Evolutionary conservation across 2,888 invertebrate species (phyloP), one percentile per base, ranked within the genome.

Genomic region (Drosophila paramelanica): DNA sequence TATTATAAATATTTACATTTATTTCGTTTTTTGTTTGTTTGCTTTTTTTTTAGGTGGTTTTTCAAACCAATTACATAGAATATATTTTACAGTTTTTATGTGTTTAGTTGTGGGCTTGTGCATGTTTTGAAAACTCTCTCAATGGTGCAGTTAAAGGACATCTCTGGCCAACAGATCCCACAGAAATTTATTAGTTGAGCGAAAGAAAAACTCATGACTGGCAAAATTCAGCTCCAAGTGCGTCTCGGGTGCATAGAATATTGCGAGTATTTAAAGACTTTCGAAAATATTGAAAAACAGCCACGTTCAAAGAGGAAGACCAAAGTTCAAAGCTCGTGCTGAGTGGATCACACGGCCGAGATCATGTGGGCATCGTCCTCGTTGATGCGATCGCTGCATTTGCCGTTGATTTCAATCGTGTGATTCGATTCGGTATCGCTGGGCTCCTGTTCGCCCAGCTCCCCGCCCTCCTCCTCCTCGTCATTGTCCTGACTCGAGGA

Each of bases 281-380:
- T 31, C 31, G 31, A 31, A 31, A 31, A 10, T 31, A 31, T 13
- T 36, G 36, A 36, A 36, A 36, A 36, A 36, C 36, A 13, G 36
- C 36, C 36, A 36, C 36, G 36, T 36, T 11, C 39, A n/a, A 31
- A 38, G 14, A 27, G 51, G 17, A 39, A 8, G 7, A 23, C 25
- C 31, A 6, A 5, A 39, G 41, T n/a, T 38, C 13, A 31, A 31
- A 31, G 8, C 3, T 10, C 31, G 10, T 3, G 10, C 10, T 31
- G 20, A 2, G 20, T 17, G 5, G 31, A 53, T 85, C 83, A 90
- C 68, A 90, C 84, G 20, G 90, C 89, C 43, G 89, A 87, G 55
- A 91, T 90, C 86, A 91, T 82, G 27, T 90, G 91, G 47, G 84
- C 81, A 67, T 91, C 90, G 58, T 87, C 86, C 58, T 90, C 90